Conservation (phyloP, 1,140 invertebrate species). For the Euwallacea similis region DNA sequence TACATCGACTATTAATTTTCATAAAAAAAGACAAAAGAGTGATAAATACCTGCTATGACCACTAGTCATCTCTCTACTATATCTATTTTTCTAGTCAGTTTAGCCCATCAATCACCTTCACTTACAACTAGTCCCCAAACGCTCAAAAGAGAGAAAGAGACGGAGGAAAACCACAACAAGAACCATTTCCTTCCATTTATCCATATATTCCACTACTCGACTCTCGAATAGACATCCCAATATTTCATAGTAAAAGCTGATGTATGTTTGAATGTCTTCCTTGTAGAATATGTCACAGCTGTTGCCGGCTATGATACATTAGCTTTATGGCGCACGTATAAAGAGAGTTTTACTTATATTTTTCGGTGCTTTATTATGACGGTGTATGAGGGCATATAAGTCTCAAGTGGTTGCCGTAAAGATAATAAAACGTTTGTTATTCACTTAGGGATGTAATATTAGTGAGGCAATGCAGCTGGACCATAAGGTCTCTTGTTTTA, state of each 20-base stretch:
- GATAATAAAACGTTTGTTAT: background rate
- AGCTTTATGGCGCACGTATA: conserved; percentile 15
- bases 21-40: too few relatives aligned
- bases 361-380: conserved; percentile 15
- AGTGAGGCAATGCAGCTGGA: too few relatives aligned
- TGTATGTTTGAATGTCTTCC: conserved; percentile 24
- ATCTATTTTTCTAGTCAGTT: too few relatives aligned
- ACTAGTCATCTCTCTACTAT: too few relatives aligned
- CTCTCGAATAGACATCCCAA: conserved; percentile 1
- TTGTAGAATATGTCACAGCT: conserved; percentile 22
- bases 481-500: too few relatives aligned
- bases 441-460: too few relatives aligned
- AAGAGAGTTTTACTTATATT: conserved; percentile 11
- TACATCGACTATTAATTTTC: too few relatives aligned
- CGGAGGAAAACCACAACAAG: background rate
- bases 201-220: background rate
- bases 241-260: conserved; percentile 16
- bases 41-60: too few relatives aligned
- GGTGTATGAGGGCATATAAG: background rate
- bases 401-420: background rate
- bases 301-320: conserved; percentile 26
- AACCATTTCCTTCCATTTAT: conserved; percentile 2
- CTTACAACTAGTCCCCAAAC: too few relatives aligned
- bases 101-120: too few relatives aligned
- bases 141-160: background rate